Base-by-base conservation (phyloP, 2,797 vertebrate species). In the Pangasius mekongensis region DNA sequence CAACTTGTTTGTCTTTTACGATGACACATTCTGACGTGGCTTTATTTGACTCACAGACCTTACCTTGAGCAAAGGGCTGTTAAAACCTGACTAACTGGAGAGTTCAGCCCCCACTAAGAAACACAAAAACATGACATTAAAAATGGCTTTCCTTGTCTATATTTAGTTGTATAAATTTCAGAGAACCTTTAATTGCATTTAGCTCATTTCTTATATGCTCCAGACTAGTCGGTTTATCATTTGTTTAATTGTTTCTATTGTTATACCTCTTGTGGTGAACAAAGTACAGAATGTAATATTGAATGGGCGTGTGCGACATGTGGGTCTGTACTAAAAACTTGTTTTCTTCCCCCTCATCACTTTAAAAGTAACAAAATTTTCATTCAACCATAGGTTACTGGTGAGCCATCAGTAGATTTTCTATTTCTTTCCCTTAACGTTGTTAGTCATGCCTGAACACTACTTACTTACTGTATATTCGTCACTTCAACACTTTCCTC, bases 1-100 rank as follows among this genome's bases (percentile, higher is more conserved):
- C 92, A 90, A 94, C 94, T 94, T 95, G 93, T 95, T 94, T 95
- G 90, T 90, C 86, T 89, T 22, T 91, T 87, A 39, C 87, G 36
- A 89, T 90, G 86, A 87, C 92, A 66, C 91, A 94, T 90, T 89
- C 90, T 93, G 91, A 94, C 91, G 86, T 94, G 91, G 92, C 91
- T 86, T 87, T 83, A 73, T 84, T 78, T 87, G 58, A 86, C 47
- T 88, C 39, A 60, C 84, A 85, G 49, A 58, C 43, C 60, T 92
- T 87, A 84, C 87, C 52, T 87, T 85, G 78, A 85, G 87, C 60
- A 78, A 27, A 77, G 82, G 36, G 20, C 64, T 83, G 58, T 77
- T 85, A 78, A 86, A 80, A 84, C 69, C 24, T 69, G 69, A 84
- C 49, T 30, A 67, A 83, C 60, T 52, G 60, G 76, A 86, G 56